These are phyloP conservation scores for Triplophysa siluroides DNA, from an alignment of 2,113 vertebrate species.

Conservation along the genomic window DNA sequence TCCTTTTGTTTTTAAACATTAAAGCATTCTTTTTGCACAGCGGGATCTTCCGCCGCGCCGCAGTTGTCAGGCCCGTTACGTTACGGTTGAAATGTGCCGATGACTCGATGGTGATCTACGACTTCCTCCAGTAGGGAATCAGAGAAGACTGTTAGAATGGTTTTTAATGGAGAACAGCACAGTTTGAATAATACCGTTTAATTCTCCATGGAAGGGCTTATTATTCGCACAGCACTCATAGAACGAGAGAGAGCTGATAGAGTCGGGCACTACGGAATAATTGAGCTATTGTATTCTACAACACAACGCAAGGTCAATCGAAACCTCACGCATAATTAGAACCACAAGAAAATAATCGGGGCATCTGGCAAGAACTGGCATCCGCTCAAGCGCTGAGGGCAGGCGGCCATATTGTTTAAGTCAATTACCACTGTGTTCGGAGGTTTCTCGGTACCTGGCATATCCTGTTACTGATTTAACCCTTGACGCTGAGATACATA, in stretches of 20 bases:
- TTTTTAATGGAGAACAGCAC: constrained; percentile 48
- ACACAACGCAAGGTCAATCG: constrained; percentile 65
- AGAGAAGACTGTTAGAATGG: constrained; percentile 24
- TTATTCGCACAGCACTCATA: constrained; percentile 47
- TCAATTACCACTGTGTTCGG: constrained; percentile 75
- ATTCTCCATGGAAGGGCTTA: constrained; percentile 56
- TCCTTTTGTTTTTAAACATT: no score
- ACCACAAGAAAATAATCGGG: constrained; percentile 74
- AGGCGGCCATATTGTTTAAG: constrained; percentile 68
- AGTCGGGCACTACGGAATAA: constrained; percentile 61
- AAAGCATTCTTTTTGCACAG: neutral
- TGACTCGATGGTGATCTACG: constrained; percentile 63
- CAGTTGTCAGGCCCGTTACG: constrained; percentile 35
- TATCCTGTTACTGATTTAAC: constrained; percentile 60
- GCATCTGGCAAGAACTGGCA: constrained; percentile 67
- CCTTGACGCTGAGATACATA: constrained; percentile 41
- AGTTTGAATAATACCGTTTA: constrained; percentile 56
- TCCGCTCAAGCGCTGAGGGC: constrained; percentile 63
- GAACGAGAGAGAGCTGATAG: neutral
- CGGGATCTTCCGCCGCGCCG: neutral
- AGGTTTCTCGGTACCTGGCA: constrained; percentile 69
- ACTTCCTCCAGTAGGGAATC: constrained; percentile 62
- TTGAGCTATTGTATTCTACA: constrained; percentile 68
- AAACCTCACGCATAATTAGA: constrained; percentile 73
- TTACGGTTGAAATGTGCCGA: constrained; percentile 38